Conservation (phyloP, 2,797 vertebrate genomes). For the Acanthurus leucopareius region DNA sequence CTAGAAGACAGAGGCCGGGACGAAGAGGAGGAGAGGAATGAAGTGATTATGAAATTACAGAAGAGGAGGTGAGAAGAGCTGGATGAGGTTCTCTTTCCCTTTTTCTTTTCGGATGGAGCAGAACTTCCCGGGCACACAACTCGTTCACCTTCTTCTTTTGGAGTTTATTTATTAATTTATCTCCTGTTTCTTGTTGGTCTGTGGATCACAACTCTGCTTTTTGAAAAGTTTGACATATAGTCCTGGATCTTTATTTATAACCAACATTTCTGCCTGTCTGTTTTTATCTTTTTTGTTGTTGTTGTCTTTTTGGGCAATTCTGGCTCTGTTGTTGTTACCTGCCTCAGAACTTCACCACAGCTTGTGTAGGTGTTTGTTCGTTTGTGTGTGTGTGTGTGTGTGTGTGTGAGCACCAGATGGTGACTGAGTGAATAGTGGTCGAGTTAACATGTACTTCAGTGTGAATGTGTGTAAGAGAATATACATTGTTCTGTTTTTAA, state of each 20-base stretch:
- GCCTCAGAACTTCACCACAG: slow-evolving; percentile 27
- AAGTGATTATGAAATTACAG: slow-evolving; percentile 6
- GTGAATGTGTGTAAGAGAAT: slow-evolving; percentile 1
- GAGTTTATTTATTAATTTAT: slow-evolving; percentile 75
- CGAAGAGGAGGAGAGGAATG: slow-evolving; percentile 36
- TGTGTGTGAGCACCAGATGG: not conserved
- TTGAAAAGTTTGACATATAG: slow-evolving; percentile 54
- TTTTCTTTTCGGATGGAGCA: slow-evolving; percentile 48
- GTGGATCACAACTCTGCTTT: slow-evolving; percentile 65
- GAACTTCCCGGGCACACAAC: slow-evolving; percentile 60
- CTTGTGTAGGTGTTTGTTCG: not conserved
- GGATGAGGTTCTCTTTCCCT: slow-evolving; percentile 4
- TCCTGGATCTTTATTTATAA: slow-evolving; percentile 42
- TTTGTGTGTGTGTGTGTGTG: slow-evolving; percentile 1
- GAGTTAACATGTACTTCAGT: slow-evolving; percentile 14
- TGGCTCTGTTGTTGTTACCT: slow-evolving; percentile 1
- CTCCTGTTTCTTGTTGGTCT: slow-evolving; percentile 51
- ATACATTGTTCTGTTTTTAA: slow-evolving; percentile 1
- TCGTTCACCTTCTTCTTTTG: slow-evolving; percentile 49
- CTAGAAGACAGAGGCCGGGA: slow-evolving; percentile 18
- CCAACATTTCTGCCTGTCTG: slow-evolving; percentile 3
- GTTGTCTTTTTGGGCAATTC: not conserved
- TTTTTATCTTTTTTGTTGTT: too few species aligned
- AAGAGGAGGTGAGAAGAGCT: slow-evolving; percentile 40
- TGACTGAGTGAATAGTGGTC: not conserved